Percentiles rank a stretch among this genome's conserved stretches.
Conservation (phyloP, 2,797 vertebrate species). For the Hafferia zeledoni region DNA sequence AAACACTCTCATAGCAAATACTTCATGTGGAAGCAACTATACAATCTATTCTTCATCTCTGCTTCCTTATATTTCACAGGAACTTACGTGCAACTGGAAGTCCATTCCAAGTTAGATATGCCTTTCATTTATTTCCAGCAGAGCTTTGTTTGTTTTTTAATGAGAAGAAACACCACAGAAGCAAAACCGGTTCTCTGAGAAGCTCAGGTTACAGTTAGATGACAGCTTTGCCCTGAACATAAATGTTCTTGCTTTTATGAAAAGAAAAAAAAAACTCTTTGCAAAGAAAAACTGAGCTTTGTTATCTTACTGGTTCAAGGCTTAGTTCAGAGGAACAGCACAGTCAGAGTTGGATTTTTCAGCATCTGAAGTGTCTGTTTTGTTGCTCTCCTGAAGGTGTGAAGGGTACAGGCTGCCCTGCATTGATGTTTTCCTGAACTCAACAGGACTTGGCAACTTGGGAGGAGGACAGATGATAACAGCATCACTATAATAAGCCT, state of each 20-base stretch:
- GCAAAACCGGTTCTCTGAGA: background rate
- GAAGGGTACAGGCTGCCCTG: background rate
- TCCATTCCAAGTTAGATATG: background rate
- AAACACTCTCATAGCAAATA: background rate
- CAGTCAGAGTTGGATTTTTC: background rate
- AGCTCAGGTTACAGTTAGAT: background rate
- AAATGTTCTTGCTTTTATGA: background rate
- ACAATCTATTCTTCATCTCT: background rate
- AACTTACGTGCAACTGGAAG: background rate
- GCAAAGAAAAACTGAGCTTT: background rate
- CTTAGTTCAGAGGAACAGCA: background rate
- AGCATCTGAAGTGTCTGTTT: background rate
- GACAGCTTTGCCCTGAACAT: background rate
- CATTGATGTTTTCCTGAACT: background rate
- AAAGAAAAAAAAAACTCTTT: background rate
- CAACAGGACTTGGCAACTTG: background rate
- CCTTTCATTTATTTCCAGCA: slow-evolving; percentile 1
- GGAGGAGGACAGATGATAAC: background rate
- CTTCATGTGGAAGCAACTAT: background rate
- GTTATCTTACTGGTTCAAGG: background rate
- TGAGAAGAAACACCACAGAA: background rate
- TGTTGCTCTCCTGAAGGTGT: background rate
- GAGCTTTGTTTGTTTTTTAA: background rate
- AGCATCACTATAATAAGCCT: background rate
- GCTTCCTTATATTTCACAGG: background rate